Percentiles rank a stretch among this genome's conserved stretches.
These are phyloP conservation scores for Pogonus chalceus DNA, from an alignment of 1,140 invertebrate genomes.

Conservation along the genomic window DNA sequence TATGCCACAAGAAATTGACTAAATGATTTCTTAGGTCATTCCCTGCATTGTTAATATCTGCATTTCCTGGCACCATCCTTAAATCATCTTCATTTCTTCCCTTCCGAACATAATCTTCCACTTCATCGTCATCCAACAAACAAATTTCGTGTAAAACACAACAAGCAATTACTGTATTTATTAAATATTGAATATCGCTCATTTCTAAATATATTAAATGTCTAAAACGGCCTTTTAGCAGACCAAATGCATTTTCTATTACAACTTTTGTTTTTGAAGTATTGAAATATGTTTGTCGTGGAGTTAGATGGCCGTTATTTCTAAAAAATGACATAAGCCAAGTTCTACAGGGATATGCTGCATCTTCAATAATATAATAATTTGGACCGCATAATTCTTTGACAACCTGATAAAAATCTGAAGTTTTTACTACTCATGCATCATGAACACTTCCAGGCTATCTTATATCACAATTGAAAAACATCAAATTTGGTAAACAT, in stretches of 20 bases:
- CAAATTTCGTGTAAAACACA: slow-evolving; percentile 15
- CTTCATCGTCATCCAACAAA: too few species aligned
- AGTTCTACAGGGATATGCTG: slow-evolving; percentile 20
- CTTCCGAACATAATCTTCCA: too few species aligned
- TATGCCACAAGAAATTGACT: too few species aligned
- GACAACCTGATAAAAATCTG: slow-evolving; percentile 12
- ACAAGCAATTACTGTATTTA: slow-evolving; percentile 13
- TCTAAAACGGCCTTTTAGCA: slow-evolving; percentile 16
- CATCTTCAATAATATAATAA: slow-evolving; percentile 21
- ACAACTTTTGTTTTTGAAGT: slow-evolving; percentile 12
- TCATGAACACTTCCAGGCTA: slow-evolving; percentile 19
- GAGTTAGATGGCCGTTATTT: slow-evolving; percentile 17
- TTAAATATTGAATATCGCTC: slow-evolving; percentile 7
- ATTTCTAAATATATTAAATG: slow-evolving; percentile 12
- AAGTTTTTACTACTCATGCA: slow-evolving; percentile 17
- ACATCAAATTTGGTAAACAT: slow-evolving; percentile 17
- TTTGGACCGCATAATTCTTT: slow-evolving; percentile 12
- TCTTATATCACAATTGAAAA: slow-evolving; percentile 19
- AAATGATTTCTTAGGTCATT: too few species aligned
- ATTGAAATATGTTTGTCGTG: slow-evolving; percentile 15
- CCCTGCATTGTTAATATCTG: too few species aligned
- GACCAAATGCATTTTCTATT: slow-evolving; percentile 16
- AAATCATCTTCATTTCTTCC: too few species aligned
- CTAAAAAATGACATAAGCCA: slow-evolving; percentile 20
- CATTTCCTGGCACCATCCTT: too few species aligned